Conservation (phyloP, 2,888 invertebrate genomes). For the Acanthopleura granulata region DNA sequence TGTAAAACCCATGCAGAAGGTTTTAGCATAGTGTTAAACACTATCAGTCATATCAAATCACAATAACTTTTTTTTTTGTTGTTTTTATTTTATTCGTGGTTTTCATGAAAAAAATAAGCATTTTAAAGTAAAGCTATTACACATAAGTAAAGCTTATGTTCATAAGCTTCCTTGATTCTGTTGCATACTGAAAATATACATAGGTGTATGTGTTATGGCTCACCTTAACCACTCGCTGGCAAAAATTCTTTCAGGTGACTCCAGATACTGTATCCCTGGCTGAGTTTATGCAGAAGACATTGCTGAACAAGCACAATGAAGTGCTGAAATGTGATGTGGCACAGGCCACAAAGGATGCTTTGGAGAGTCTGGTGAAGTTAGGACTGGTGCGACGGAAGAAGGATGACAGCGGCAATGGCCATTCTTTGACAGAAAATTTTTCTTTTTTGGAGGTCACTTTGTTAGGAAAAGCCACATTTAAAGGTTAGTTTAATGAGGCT, state of each 20-base stretch:
- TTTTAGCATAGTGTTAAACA: too few species aligned
- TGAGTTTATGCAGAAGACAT: constrained; percentile 74
- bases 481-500: constrained; percentile 72
- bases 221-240: too few species aligned
- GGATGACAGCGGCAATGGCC: constrained; percentile 1
- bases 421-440: background rate
- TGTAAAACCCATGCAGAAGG: too few species aligned
- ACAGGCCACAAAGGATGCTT: constrained; percentile 42
- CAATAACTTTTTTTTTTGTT: too few species aligned
- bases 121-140: too few species aligned
- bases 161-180: too few species aligned
- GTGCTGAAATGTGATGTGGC: constrained; percentile 42
- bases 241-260: constrained; percentile 41
- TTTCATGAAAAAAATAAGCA: too few species aligned
- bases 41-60: too few species aligned
- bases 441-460: constrained; percentile 60
- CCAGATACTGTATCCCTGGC: constrained; percentile 44
- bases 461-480: constrained; percentile 86
- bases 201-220: too few species aligned
- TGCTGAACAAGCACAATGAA: constrained; percentile 76
- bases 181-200: too few species aligned
- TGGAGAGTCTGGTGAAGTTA: constrained; percentile 55
- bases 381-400: constrained; percentile 49
- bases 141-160: too few species aligned
- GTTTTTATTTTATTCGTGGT: too few species aligned